Evolutionary conservation across 2,113 vertebrate genomes (phyloP).

Genomic region (Poeciliopsis retropinna): DNA sequence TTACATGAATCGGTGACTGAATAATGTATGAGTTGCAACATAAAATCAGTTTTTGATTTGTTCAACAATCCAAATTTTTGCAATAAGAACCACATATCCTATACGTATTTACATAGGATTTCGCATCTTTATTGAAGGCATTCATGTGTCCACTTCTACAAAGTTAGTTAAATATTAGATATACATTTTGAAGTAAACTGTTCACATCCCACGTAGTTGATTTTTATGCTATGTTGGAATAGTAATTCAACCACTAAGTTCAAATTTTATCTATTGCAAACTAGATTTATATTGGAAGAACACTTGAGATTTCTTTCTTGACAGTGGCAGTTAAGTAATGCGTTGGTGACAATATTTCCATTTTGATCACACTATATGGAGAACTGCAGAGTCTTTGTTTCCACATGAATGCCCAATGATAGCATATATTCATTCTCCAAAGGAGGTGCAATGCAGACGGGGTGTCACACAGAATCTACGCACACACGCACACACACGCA

Average conservation of each 20-base stretch:
- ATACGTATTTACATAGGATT: too few relatives aligned
- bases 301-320: constrained; percentile 1
- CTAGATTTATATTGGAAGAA: neutral
- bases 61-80: neutral
- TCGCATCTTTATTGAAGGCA: neutral
- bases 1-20: neutral
- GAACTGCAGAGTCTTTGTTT: constrained; percentile 57
- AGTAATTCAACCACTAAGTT: neutral
- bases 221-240: neutral
- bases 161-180: neutral
- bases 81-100: neutral
- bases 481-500: constrained; percentile 1
- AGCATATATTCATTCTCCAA: constrained; percentile 66
- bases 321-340: constrained; percentile 13
- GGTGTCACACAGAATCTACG: constrained; percentile 26
- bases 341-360: constrained; percentile 43
- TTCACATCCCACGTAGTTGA: neutral
- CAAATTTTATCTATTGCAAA: neutral
- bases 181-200: neutral
- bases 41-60: neutral
- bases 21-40: neutral
- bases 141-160: neutral
- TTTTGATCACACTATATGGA: constrained; percentile 38
- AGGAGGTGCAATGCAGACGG: constrained; percentile 68
- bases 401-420: constrained; percentile 64